Evolutionary conservation across 1,140 invertebrate genomes (phyloP).

Genomic region (Mercenaria mercenaria): DNA sequence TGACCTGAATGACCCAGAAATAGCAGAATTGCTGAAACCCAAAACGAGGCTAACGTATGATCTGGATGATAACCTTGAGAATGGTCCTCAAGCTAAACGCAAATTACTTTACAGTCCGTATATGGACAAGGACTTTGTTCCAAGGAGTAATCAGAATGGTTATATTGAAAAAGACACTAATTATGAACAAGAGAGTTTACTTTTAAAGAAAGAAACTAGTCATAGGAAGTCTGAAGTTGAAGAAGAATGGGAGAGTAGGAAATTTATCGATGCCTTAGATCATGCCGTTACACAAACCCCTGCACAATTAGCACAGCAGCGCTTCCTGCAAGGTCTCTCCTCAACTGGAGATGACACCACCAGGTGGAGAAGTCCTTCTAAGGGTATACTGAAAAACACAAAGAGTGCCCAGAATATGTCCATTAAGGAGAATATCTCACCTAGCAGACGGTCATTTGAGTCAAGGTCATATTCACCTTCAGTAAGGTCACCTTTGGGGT

Average conservation of each 20-base stretch:
- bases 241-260: constrained; percentile 61
- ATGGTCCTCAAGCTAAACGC: constrained; percentile 23
- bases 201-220: constrained; percentile 37
- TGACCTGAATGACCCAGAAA: constrained; percentile 75
- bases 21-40: constrained; percentile 73
- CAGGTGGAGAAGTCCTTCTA: constrained; percentile 55
- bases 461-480: constrained; percentile 67
- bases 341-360: constrained; percentile 44
- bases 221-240: constrained; percentile 36
- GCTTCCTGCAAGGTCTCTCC: constrained; percentile 47
- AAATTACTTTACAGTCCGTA: constrained; percentile 56
- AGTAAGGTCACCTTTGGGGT: constrained; percentile 36
- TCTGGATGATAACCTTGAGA: constrained; percentile 66
- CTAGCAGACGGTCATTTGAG: constrained; percentile 57
- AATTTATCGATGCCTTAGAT: constrained; percentile 72
- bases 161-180: constrained; percentile 45
- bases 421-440: constrained; percentile 68
- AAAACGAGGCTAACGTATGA: constrained; percentile 69
- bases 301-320: constrained; percentile 52
- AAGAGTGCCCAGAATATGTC: constrained; percentile 73
- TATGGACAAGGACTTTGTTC: constrained; percentile 62
- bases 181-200: constrained; percentile 56
- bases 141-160: constrained; percentile 30
- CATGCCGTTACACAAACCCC: constrained; percentile 66
- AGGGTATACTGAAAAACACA: constrained; percentile 75